Percentiles rank a stretch among this genome's conserved stretches.
phyloP scores from a whole-genome alignment of 2,888 invertebrate genomes.

The Agrotis puta region DNA sequence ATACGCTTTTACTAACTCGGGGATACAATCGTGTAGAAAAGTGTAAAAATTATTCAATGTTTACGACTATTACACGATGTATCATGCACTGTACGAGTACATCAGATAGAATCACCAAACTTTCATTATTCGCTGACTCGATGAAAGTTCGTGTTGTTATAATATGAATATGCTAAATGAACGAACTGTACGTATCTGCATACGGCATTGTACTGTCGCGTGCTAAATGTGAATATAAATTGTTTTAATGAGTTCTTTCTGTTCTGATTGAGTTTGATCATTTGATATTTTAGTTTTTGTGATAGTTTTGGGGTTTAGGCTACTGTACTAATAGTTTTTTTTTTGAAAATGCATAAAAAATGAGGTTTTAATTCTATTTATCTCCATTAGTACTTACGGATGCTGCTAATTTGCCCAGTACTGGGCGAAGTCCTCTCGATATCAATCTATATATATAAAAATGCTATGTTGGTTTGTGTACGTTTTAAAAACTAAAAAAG shows the following conservation, averaged over 20 bases:
- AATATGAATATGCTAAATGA: conserved; percentile 79
- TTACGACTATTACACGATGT: conserved; percentile 50
- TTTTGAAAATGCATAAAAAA: background rate
- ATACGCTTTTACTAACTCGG: conserved; percentile 22
- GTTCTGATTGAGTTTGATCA: conserved; percentile 30
- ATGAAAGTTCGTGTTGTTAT: conserved; percentile 78
- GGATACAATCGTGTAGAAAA: conserved; percentile 21
- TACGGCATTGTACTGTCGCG: conserved; percentile 53
- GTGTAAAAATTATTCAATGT: conserved; percentile 37
- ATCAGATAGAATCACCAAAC: conserved; percentile 70
- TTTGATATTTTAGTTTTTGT: conserved; percentile 40
- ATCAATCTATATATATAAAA: no score
- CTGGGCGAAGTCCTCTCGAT: no score
- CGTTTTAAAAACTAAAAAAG: no score
- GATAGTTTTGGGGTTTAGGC: background rate
- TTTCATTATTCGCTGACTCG: conserved; percentile 74
- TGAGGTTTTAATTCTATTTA: background rate
- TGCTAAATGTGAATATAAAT: conserved; percentile 48
- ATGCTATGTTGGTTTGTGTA: no score
- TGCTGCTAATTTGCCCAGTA: no score
- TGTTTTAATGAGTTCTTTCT: conserved; percentile 51
- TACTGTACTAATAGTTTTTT: background rate
- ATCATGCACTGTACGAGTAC: conserved; percentile 60
- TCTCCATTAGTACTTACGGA: no score
- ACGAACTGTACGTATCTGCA: conserved; percentile 59